These are phyloP conservation scores for Gymnoscopelus microlampas DNA, from an alignment of 2,797 vertebrate genomes.

Conservation along the genomic window DNA sequence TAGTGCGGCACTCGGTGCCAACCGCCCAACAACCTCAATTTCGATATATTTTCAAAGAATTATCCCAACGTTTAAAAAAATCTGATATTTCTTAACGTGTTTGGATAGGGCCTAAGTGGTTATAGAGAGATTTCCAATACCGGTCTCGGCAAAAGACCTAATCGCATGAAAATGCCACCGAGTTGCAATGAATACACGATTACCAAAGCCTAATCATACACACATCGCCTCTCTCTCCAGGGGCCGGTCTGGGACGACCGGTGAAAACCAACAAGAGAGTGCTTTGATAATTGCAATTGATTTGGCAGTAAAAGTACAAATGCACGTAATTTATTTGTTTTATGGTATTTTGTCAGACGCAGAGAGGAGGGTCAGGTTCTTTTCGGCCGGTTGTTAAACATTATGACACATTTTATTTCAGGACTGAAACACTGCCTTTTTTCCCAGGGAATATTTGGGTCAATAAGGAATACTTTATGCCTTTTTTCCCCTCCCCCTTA, in stretches of 20 bases:
- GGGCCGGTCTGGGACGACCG: conserved; percentile 15
- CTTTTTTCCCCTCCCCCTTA: conserved; percentile 21
- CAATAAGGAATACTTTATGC: conserved; percentile 26
- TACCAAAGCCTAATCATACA: conserved; percentile 36
- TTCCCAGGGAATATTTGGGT: not conserved
- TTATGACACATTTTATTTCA: conserved; percentile 17
- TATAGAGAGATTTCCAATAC: conserved; percentile 27
- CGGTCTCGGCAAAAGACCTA: conserved; percentile 34
- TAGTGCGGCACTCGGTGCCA: too few relatives aligned
- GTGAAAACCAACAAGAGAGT: conserved; percentile 36
- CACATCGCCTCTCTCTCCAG: conserved; percentile 18
- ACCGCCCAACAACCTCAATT: too few relatives aligned
- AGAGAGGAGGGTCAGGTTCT: conserved; percentile 7
- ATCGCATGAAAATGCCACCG: conserved; percentile 40
- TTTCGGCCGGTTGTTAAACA: conserved; percentile 9
- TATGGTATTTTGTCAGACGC: conserved; percentile 29
- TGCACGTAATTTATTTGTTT: conserved; percentile 20
- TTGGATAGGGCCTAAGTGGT: too few relatives aligned
- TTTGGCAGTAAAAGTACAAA: not conserved
- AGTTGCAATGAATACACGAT: conserved; percentile 48
- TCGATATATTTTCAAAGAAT: too few relatives aligned
- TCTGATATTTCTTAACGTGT: too few relatives aligned
- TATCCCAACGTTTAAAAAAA: too few relatives aligned
- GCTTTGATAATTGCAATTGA: conserved; percentile 37
- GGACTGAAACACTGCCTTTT: conserved; percentile 6